Evolutionary conservation across 2,888 invertebrate species (phyloP), one percentile per base, ranked within the genome.

Genomic region (Dexiosoma caninum): DNA sequence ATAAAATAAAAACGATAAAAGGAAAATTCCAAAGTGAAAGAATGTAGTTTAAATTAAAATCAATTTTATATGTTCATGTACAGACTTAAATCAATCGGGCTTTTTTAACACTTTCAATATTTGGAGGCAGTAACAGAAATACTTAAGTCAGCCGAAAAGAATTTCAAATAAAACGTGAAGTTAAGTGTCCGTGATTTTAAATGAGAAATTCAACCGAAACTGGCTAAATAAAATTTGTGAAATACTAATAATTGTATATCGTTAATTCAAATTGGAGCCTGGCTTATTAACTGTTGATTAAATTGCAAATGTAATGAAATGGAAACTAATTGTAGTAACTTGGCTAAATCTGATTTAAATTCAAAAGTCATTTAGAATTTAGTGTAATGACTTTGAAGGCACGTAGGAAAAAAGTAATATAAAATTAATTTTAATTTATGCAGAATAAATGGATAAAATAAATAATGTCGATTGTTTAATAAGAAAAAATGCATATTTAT

Each of bases 291-390:
- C 62, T 62, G 6, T 40, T 30, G 46, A 76, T 67, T 14, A 64
- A 66, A 72, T 76, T 72, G 42, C 80, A 79, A 76, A 67, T 78
- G 66, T 44, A 78, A 46, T 70, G 59, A 62, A 67, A 69, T 80
- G 67, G 55, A 76, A 71, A 74, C 21, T 37, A 57, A 67, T 76
- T 21, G 30, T 51, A 66, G 62, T 44, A 66, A 42, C 35, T 71
- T 59, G 53, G 55, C 49, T 66, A 49, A 82, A 72, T 62, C 57
- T 70, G 57, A 57, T 75, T 80, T 75, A 44, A 75, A 75, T 60
- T 75, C 59, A 16, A 53, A 66, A 64, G 59, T 69, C 12, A 51
- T 42, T 59, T 69, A 14, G 30, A 10, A 55, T 27, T 55, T 72
- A 19, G 30, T 53, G 55, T 42, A 42, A 35, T 12, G 19, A 66